Conservation (phyloP, 2,797 vertebrate genomes). For the Centropyge bicolor region DNA sequence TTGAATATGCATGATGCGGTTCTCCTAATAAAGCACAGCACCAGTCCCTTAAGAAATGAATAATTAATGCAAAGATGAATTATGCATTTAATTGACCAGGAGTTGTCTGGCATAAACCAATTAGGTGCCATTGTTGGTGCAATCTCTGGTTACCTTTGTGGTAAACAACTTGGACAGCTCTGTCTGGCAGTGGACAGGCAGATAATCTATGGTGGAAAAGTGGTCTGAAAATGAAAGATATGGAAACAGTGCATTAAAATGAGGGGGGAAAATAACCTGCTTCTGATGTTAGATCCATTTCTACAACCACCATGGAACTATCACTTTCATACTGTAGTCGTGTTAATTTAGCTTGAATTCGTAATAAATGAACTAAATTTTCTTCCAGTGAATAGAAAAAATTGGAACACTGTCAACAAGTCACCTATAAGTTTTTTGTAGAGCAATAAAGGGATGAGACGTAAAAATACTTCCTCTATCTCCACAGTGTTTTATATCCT, state of each 20-base stretch:
- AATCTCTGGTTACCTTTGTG: constrained; percentile 80
- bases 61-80: constrained; percentile 84
- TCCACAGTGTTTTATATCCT: not conserved
- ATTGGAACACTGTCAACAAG: not conserved
- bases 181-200: constrained; percentile 44
- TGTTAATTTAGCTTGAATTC: not conserved
- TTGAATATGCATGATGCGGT: constrained; percentile 81
- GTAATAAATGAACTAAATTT: too few relatives aligned
- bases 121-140: constrained; percentile 73
- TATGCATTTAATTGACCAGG: constrained; percentile 84
- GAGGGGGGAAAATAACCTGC: not conserved
- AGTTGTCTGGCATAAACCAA: constrained; percentile 81
- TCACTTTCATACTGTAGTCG: not conserved
- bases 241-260: constrained; percentile 11
- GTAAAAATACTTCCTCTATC: not conserved
- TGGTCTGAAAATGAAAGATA: constrained; percentile 48
- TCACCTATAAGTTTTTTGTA: not conserved
- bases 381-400: too few relatives aligned
- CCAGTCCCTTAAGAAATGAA: constrained; percentile 80
- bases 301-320: not conserved
- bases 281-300: not conserved
- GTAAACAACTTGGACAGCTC: constrained; percentile 71
- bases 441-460: too few relatives aligned
- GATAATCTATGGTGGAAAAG: constrained; percentile 38
- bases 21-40: constrained; percentile 76